Conservation (phyloP, 2,113 vertebrate genomes). For the Spheniscus mendiculus region DNA sequence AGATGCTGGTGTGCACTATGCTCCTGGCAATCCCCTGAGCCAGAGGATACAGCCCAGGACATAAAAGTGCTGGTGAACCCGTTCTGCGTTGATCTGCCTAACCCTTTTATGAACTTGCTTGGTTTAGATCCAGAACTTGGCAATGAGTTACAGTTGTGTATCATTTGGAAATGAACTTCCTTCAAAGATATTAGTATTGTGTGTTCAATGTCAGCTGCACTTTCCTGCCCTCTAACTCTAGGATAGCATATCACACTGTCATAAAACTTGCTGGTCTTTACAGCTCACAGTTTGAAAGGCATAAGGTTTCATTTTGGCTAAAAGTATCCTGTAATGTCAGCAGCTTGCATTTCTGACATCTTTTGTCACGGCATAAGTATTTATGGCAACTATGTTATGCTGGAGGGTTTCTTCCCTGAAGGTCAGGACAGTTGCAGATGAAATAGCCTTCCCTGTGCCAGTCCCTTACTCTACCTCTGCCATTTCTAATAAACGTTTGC, state of each 20-base stretch:
- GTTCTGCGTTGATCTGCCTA: not conserved
- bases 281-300: not conserved
- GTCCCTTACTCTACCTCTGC: not conserved
- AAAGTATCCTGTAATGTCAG: not conserved
- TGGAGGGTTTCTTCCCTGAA: not conserved
- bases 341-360: conserved; percentile 12
- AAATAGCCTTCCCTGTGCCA: not conserved
- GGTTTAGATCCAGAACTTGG: not conserved
- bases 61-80: not conserved
- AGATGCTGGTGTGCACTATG: not conserved
- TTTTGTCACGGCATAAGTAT: conserved; percentile 24
- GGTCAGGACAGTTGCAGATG: not conserved
- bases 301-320: not conserved
- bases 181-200: not conserved
- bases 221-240: not conserved
- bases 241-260: not conserved
- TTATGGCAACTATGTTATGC: not conserved
- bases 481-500: not conserved
- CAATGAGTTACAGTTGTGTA: not conserved
- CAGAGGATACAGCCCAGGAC: not conserved
- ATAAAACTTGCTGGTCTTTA: not conserved
- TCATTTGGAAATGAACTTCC: not conserved
- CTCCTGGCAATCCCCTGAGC: not conserved
- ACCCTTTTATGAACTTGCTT: not conserved
- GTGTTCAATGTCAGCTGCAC: not conserved